phyloP scores from a whole-genome alignment of 1,140 invertebrate genomes.

The Lordiphosa clarofinis region DNA sequence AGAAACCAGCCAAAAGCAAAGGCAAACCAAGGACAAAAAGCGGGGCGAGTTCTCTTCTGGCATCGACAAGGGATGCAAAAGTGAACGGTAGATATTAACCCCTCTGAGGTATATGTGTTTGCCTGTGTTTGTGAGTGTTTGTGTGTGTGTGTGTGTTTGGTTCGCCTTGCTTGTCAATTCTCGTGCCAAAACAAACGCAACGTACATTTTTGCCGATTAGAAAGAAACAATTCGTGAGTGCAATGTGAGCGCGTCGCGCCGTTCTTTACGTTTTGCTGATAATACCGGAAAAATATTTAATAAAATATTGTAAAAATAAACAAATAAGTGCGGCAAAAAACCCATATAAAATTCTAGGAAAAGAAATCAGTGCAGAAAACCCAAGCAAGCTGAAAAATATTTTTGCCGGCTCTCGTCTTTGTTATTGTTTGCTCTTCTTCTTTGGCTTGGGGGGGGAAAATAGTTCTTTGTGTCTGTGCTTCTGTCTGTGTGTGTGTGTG shows the following conservation, averaged over 20 bases:
- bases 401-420: slow-evolving; percentile 33
- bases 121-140: slow-evolving; percentile 10
- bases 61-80: slow-evolving; percentile 72
- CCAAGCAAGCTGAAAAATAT: slow-evolving; percentile 15
- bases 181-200: slow-evolving; percentile 79
- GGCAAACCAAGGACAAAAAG: slow-evolving; percentile 54
- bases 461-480: slow-evolving; percentile 63
- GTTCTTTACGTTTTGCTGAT: slow-evolving; percentile 19
- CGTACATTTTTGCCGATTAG: slow-evolving; percentile 76
- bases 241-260: slow-evolving; percentile 64
- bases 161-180: slow-evolving; percentile 68
- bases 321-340: slow-evolving; percentile 7
- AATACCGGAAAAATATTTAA: slow-evolving; percentile 24
- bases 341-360: slow-evolving; percentile 8
- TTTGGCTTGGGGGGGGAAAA: slow-evolving; percentile 10
- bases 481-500: slow-evolving; percentile 12
- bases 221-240: slow-evolving; percentile 77
- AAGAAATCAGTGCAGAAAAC: slow-evolving; percentile 12
- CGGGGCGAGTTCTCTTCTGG: slow-evolving; percentile 40
- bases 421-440: slow-evolving; percentile 61
- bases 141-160: slow-evolving; percentile 31
- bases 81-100: slow-evolving; percentile 70
- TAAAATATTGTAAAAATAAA: slow-evolving; percentile 14
- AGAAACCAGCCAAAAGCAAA: slow-evolving; percentile 39
- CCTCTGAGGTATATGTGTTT: slow-evolving; percentile 28